These are phyloP conservation scores for Papilio xuthus DNA, from an alignment of 1,140 invertebrate species.

Conservation along the genomic window DNA sequence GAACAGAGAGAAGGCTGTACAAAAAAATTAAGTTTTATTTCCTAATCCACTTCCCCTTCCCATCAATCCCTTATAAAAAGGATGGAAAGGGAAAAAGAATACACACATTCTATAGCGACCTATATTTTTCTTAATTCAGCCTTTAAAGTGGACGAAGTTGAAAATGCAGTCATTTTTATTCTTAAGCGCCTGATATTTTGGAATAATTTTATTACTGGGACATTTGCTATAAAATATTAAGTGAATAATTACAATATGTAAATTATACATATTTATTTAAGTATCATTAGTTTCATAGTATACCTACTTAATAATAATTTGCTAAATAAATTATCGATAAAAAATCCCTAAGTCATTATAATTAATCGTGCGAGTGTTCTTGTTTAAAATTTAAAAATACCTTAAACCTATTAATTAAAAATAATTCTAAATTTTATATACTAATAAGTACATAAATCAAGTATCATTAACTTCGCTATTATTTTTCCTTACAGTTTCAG, in stretches of 20 bases:
- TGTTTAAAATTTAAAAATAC: not conserved
- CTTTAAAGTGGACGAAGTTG: too few relatives aligned
- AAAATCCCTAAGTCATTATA: not conserved
- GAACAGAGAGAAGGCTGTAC: too few relatives aligned
- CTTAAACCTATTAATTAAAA: not conserved
- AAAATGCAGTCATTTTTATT: too few relatives aligned
- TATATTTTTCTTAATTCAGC: too few relatives aligned
- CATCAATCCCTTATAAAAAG: too few relatives aligned
- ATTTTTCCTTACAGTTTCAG: constrained; percentile 42
- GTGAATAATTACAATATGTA: not conserved
- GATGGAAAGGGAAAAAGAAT: too few relatives aligned
- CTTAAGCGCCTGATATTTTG: not conserved
- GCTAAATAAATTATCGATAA: constrained; percentile 12
- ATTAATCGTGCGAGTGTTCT: constrained; percentile 4
- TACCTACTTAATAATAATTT: not conserved
- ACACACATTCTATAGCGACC: too few relatives aligned
- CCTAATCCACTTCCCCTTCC: too few relatives aligned
- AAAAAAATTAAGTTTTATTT: too few relatives aligned
- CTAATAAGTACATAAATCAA: constrained; percentile 43
- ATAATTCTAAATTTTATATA: constrained; percentile 31
- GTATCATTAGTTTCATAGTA: not conserved
- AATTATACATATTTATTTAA: not conserved
- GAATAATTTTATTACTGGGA: not conserved
- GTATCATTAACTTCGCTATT: constrained; percentile 57
- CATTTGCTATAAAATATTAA: not conserved